Evolutionary conservation across 2,113 vertebrate species (phyloP).

Genomic region (Tragelaphus imberbis): DNA sequence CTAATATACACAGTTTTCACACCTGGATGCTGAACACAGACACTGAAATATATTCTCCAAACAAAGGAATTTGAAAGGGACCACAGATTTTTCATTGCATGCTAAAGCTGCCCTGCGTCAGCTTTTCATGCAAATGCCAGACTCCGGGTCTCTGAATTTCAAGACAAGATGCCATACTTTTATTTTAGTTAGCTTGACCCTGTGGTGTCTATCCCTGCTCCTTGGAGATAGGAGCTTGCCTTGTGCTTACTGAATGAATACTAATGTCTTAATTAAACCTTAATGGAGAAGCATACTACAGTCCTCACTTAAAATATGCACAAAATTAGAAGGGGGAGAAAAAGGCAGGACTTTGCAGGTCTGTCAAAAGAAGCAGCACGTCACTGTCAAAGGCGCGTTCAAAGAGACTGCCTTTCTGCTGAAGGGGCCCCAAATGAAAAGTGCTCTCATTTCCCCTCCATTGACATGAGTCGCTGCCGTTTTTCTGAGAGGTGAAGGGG

Average conservation of each 20-base stretch:
- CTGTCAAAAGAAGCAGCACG: not conserved
- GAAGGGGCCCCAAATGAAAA: not conserved
- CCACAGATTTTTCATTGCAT: not conserved
- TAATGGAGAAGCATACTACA: constrained; percentile 54
- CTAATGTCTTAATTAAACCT: constrained; percentile 75
- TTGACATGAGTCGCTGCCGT: not conserved
- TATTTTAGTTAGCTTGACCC: constrained; percentile 71
- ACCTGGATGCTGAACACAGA: constrained; percentile 14
- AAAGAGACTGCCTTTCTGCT: not conserved
- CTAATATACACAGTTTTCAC: not conserved
- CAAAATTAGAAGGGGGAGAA: constrained; percentile 49
- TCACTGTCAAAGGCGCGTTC: not conserved
- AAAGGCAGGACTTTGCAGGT: not conserved
- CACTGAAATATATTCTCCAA: not conserved
- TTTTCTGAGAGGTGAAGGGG: not conserved
- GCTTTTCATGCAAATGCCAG: constrained; percentile 37
- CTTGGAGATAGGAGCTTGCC: constrained; percentile 58
- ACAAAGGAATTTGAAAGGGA: constrained; percentile 25
- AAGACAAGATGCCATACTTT: constrained; percentile 63
- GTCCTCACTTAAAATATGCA: constrained; percentile 62
- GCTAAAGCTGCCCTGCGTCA: constrained; percentile 10
- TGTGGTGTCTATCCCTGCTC: constrained; percentile 66
- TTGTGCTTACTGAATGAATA: constrained; percentile 71
- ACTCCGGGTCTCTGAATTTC: constrained; percentile 44
- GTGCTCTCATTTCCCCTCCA: not conserved